Conservation (phyloP, 2,113 vertebrate species). For the Paradisaea rubra region DNA sequence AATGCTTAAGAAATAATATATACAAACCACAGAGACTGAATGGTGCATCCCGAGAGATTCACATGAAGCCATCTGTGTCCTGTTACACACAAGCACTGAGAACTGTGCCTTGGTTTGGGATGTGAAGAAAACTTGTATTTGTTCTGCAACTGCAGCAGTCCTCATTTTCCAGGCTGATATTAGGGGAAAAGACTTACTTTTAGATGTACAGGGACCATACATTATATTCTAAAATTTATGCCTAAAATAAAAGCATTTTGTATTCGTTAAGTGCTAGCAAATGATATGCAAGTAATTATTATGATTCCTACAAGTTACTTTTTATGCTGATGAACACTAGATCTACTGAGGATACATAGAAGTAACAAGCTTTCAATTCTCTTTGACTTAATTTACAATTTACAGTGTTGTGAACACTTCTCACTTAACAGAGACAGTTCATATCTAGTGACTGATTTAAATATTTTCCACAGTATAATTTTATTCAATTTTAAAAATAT, state of each 20-base stretch:
- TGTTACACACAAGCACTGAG: constrained; percentile 63
- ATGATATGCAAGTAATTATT: neutral
- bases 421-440: neutral
- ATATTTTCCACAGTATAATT: neutral
- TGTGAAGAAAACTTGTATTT: constrained; percentile 54
- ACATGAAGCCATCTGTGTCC: constrained; percentile 24
- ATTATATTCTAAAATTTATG: neutral
- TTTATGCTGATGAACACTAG: neutral
- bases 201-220: neutral
- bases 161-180: constrained; percentile 68
- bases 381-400: neutral
- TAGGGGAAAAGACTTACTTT: neutral
- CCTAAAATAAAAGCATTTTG: neutral
- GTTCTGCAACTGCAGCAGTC: neutral
- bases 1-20: neutral
- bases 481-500: neutral
- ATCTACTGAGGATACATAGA: neutral
- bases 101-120: constrained; percentile 54
- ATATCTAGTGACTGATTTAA: neutral
- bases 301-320: neutral
- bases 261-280: neutral
- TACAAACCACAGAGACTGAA: constrained; percentile 60
- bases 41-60: constrained; percentile 25
- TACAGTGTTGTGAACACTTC: neutral
- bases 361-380: neutral